Evolutionary conservation across 2,797 vertebrate genomes (phyloP).

Genomic region (Podarcis lilfordi): DNA sequence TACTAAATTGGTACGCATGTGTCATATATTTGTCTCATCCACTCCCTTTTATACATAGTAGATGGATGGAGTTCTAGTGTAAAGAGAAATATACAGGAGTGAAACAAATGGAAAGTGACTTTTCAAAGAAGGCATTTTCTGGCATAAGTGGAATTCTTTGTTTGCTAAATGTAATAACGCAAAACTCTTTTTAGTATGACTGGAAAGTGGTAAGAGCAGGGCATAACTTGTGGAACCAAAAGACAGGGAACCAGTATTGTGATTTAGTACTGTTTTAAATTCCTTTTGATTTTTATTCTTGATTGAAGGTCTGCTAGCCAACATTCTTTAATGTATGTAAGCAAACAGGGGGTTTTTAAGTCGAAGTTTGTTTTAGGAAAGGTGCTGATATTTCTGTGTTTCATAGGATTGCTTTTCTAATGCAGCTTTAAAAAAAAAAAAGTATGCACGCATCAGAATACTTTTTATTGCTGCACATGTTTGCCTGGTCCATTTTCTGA

Average conservation of each 20-base stretch:
- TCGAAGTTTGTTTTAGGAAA: neutral
- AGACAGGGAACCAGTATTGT: neutral
- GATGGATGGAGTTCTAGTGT: neutral
- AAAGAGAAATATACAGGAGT: neutral
- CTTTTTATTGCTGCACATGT: fast-evolving
- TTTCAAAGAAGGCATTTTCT: neutral
- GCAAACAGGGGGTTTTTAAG: neutral
- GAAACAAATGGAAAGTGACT: neutral
- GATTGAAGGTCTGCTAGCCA: neutral
- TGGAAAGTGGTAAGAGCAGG: neutral
- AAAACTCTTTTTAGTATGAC: neutral
- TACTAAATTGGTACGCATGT: neutral
- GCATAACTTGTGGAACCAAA: neutral
- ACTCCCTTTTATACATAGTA: neutral
- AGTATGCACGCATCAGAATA: neutral
- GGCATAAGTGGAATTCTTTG: neutral
- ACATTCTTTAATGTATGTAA: neutral
- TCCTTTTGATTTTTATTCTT: constrained; percentile 7
- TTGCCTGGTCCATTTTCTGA: constrained; percentile 7
- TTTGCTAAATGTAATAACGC: neutral
- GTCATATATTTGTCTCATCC: neutral
- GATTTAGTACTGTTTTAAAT: neutral
- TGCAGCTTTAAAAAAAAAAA: neutral
- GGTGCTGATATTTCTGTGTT: too few species aligned
- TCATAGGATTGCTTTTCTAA: neutral